These are phyloP conservation scores for Pteropus alecto DNA, from an alignment of 2,113 vertebrate species.

Conservation along the genomic window DNA sequence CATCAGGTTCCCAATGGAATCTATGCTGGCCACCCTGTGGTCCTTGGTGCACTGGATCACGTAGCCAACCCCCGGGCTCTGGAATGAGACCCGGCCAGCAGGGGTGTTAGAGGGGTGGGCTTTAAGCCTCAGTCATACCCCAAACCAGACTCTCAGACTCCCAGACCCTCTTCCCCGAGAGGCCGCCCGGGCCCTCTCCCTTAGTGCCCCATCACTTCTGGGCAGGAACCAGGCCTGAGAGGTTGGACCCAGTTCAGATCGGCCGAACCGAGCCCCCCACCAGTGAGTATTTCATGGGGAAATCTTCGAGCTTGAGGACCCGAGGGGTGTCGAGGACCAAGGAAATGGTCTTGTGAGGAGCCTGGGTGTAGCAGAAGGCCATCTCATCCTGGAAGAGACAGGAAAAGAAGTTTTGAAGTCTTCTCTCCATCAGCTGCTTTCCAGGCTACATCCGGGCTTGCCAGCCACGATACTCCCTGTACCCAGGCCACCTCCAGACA, in stretches of 20 bases:
- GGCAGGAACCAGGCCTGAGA: background rate
- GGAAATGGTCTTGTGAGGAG: slow-evolving; percentile 87
- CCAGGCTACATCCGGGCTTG: rapidly evolving
- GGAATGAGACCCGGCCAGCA: background rate
- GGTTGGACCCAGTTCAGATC: background rate
- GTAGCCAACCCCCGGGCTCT: slow-evolving; percentile 94
- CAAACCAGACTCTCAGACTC: background rate
- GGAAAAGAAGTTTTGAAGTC: rapidly evolving
- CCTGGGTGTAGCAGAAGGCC: slow-evolving; percentile 93
- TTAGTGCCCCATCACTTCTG: rapidly evolving
- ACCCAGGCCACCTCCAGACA: background rate
- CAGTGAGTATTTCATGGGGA: slow-evolving; percentile 89
- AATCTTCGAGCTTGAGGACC: slow-evolving; percentile 81
- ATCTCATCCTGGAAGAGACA: slow-evolving; percentile 87
- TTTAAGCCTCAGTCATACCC: rapidly evolving
- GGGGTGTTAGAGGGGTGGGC: background rate
- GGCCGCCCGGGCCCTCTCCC: background rate
- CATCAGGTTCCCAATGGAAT: slow-evolving; percentile 94
- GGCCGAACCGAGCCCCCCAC: slow-evolving; percentile 75
- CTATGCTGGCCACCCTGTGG: slow-evolving; percentile 82
- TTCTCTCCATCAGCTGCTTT: rapidly evolving
- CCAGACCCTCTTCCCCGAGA: background rate
- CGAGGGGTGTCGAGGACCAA: slow-evolving; percentile 92
- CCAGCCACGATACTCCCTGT: rapidly evolving
- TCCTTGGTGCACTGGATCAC: slow-evolving; percentile 78